Percentiles rank a stretch among this genome's conserved stretches.
Evolutionary conservation across 2,113 vertebrate species (phyloP).

Genomic region (Tympanuchus pallidicinctus): DNA sequence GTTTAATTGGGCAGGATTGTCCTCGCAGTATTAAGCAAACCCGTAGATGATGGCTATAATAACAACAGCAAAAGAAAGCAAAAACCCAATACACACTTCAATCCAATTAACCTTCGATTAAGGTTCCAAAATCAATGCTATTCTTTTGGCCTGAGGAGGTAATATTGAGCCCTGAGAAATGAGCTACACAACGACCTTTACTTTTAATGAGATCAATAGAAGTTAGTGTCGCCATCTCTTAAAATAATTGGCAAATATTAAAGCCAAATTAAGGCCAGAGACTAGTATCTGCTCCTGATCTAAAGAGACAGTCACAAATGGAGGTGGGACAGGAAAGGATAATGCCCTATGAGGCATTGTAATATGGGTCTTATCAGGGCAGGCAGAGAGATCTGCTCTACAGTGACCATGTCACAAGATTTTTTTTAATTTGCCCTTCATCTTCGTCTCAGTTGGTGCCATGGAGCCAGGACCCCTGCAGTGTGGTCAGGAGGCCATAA

Average conservation of each 20-base stretch:
- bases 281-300: constrained; percentile 61
- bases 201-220: constrained; percentile 82
- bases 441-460: not conserved
- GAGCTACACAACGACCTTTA: constrained; percentile 73
- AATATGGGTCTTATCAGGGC: constrained; percentile 9
- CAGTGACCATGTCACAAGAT: not conserved
- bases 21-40: constrained; percentile 65
- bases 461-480: not conserved
- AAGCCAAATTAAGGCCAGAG: constrained; percentile 60
- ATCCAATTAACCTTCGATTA: constrained; percentile 86
- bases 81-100: constrained; percentile 66
- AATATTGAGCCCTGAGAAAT: constrained; percentile 68
- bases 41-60: constrained; percentile 41
- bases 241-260: constrained; percentile 83
- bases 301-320: constrained; percentile 64
- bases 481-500: not conserved
- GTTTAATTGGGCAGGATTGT: constrained; percentile 60
- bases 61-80: constrained; percentile 15
- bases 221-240: constrained; percentile 78
- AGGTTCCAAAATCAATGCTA: constrained; percentile 78
- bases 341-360: not conserved
- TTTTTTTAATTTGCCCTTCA: constrained; percentile 15
- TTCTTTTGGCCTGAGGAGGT: constrained; percentile 70
- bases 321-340: not conserved
- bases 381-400: not conserved